phyloP scores from a whole-genome alignment of 2,797 vertebrate species.

The Furcifer pardalis region DNA sequence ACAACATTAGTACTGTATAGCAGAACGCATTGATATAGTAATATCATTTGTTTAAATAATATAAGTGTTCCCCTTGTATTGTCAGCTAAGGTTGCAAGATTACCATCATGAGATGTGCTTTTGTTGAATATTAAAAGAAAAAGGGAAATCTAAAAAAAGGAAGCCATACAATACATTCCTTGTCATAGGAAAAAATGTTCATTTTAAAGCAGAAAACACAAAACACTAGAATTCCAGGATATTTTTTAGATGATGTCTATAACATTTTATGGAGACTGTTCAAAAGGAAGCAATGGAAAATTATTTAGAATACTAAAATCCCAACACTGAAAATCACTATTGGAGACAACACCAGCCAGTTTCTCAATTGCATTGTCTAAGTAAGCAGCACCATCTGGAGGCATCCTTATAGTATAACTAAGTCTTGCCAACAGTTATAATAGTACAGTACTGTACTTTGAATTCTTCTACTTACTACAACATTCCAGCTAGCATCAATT shows the following conservation, averaged over 20 bases:
- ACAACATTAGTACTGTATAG: too few species aligned
- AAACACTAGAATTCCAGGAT: conserved; percentile 55
- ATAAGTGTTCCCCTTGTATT: background rate
- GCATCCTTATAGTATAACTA: conserved; percentile 21
- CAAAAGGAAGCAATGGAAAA: conserved; percentile 59
- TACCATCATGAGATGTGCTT: rapidly evolving
- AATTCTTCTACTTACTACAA: background rate
- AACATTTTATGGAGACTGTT: conserved; percentile 68
- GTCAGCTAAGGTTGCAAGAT: background rate
- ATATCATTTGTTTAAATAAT: rapidly evolving
- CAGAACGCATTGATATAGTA: rapidly evolving
- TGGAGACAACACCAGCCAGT: conserved; percentile 1
- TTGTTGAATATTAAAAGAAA: background rate
- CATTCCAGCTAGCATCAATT: background rate
- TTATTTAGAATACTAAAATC: conserved; percentile 48
- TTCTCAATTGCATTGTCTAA: conserved; percentile 16
- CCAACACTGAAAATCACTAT: background rate
- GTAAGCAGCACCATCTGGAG: conserved; percentile 73
- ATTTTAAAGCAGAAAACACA: conserved; percentile 51
- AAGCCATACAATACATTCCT: conserved; percentile 1
- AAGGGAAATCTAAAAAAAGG: background rate
- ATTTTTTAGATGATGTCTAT: conserved; percentile 66
- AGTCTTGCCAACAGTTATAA: background rate
- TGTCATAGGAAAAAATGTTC: background rate
- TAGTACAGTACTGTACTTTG: too few species aligned